Base-by-base conservation (phyloP, 2,888 invertebrate genomes). In the Autographa gamma region DNA sequence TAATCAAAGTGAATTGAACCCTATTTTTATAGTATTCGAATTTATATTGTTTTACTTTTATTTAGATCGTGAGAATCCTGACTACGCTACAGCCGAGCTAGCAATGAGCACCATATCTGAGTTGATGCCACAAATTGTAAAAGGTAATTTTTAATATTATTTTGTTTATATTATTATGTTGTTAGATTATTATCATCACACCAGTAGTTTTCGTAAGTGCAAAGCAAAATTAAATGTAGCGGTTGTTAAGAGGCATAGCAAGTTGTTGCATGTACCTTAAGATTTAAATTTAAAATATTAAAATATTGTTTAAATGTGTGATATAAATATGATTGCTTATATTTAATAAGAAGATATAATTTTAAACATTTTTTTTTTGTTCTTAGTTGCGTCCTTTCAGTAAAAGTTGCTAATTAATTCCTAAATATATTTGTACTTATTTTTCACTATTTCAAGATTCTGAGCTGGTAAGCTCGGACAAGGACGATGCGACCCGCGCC, bases 71-170 rank as follows among this genome's bases (percentile, higher is more conserved):
- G 79, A 89, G 2, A 87, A 89, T 6, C 87, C 88, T 0, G 91
- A 93, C 71, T 90, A 89, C 65, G 84, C 64, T 0, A 82, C 87
- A 0, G 90, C 92, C 0, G 89, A 91, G 32, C 56, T 81, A 18
- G 90, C 92, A 0, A 64, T 92, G 7, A 69, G 64, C 2, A 84
- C 85, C 0, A 89, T 93, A 34, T 84, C 88, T 6, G 86, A 90
- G 6, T 71, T 90, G 54, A 83, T 91, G 74, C 91, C 93, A 0
- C 86, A 85, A n/a, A 82, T 93, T 4, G 81, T 90, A 2, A 85
- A 86, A 79, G 93, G 93, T 93, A 74, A 83, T 76, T 9, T 54
- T 25, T 13, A 4, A 18, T 11, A 11, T 16, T 0, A 19, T 18
- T 54, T 18, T 18, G 19, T 54, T 54, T 9, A 54, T 19, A 19